Evolutionary conservation across 2,113 vertebrate genomes (phyloP), one percentile per base, ranked within the genome.

Genomic region (Hyaena hyaena): DNA sequence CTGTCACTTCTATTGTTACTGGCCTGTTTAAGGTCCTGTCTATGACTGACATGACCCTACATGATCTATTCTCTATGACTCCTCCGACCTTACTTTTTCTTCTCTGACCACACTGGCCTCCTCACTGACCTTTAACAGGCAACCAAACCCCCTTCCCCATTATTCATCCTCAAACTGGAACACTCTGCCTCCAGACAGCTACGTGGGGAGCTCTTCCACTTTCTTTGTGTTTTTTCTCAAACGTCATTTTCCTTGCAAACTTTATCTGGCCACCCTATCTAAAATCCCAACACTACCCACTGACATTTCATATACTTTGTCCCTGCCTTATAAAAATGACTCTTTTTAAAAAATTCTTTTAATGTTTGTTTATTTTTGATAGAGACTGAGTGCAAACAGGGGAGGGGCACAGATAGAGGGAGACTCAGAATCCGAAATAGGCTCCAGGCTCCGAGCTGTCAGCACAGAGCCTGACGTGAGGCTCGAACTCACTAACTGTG

Each of bases 141-240:
- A 58, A 88, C 10, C 16, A 21, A 19, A 10, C 21, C 31, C 31
- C 8, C 6, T 10, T 23, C 21, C 28, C 50, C 69, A 12, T 7
- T 6, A 28, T 26, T 28, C 9, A 14, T 33, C 7, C 33, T 79
- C 28, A 48, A n/a, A 2, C 15, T n/a, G 55, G 15, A 55, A 15
- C 1, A 7, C 16, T 61, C 3, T 94, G 39, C 71, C 65, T 58
- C 55, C 66, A 63, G 12, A 43, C 6, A 74, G 33, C 50, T 79
- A 28, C 33, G 4, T 10, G 7, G n/a, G 6, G 19, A n/a, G 26
- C 24, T 48, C 88, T 26, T 96, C 90, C n/a, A 63, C 23, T 76
- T 79, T 48, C 69, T 84, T 79, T 43, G 50, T 10, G 9, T 93
- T 23, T 96, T 94, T 88, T 80, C 65, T 76, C 39, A 77, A 96